Percentiles rank a stretch among this genome's conserved stretches.
These are phyloP conservation scores for Eurystomus gularis DNA, from an alignment of 2,113 vertebrate genomes.

Conservation along the genomic window DNA sequence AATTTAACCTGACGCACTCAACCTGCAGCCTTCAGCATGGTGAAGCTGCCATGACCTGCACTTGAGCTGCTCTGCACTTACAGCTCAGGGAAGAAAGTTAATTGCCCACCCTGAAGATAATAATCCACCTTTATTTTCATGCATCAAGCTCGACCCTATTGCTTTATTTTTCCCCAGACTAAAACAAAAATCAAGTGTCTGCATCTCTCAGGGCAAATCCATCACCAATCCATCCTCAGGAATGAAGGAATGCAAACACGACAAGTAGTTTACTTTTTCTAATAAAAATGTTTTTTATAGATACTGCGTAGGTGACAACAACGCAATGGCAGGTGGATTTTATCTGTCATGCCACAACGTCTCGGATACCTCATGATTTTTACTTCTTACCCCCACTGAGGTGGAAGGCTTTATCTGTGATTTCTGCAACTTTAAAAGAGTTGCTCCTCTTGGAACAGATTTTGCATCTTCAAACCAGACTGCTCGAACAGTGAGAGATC, in stretches of 20 bases:
- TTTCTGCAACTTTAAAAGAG: neutral
- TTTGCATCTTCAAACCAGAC: neutral
- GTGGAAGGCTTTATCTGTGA: neutral
- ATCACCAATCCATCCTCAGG: neutral
- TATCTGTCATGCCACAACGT: neutral
- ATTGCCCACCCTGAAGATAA: neutral
- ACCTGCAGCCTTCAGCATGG: neutral
- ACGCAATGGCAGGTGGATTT: neutral
- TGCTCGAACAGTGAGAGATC: neutral
- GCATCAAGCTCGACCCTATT: accelerated
- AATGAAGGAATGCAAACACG: neutral
- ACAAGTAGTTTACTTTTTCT: neutral
- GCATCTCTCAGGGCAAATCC: neutral
- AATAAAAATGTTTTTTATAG: neutral
- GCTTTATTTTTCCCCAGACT: neutral
- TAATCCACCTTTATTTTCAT: neutral
- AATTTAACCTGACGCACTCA: no score
- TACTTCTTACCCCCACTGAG: neutral
- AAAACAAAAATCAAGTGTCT: neutral
- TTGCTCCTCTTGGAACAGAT: neutral
- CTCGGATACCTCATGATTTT: neutral
- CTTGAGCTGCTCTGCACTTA: neutral
- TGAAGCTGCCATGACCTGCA: neutral
- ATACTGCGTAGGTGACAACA: neutral
- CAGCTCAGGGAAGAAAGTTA: neutral